A percentile compares a stretch with the other conserved stretches of the same genome.
Conservation (phyloP, 1,140 invertebrate species). For the Littorina saxatilis region DNA sequence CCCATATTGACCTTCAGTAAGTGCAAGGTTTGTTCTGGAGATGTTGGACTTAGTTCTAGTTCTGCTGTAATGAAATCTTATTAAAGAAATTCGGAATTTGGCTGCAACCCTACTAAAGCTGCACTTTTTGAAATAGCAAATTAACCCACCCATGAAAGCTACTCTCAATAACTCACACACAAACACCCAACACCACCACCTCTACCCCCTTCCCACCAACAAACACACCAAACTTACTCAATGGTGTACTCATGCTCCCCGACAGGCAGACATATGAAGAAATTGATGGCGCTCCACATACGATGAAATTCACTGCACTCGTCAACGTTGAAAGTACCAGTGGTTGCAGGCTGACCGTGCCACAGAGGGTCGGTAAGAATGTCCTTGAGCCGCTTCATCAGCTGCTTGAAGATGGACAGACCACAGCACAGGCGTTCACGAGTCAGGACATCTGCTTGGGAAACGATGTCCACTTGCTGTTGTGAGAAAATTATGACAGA, state of each 20-base stretch:
- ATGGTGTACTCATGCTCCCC: slow-evolving; percentile 98
- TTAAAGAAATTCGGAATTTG: no score
- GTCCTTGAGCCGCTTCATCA: slow-evolving; percentile 89
- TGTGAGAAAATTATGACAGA: no score
- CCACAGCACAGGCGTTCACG: slow-evolving; percentile 98
- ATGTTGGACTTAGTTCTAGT: no score
- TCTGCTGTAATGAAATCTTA: no score
- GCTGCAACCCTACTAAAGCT: no score
- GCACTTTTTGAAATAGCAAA: no score
- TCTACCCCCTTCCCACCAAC: no score
- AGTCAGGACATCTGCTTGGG: slow-evolving; percentile 96
- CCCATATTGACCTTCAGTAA: no score
- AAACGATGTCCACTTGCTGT: slow-evolving; percentile 73
- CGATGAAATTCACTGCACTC: slow-evolving; percentile 98
- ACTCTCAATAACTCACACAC: neutral
- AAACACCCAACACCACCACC: no score
- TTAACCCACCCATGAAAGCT: no score
- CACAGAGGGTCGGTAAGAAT: slow-evolving; percentile 91
- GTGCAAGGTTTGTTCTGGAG: no score
- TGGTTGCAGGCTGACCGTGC: slow-evolving; percentile 86
- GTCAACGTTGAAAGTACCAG: slow-evolving; percentile 96
- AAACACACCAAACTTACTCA: slow-evolving; percentile 83
- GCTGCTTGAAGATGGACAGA: slow-evolving; percentile 97
- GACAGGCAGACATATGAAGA: slow-evolving; percentile 98
- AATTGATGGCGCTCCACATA: slow-evolving; percentile 99